Base-by-base conservation (phyloP, 2,113 vertebrate genomes). In the Dipodomys stephensi region DNA sequence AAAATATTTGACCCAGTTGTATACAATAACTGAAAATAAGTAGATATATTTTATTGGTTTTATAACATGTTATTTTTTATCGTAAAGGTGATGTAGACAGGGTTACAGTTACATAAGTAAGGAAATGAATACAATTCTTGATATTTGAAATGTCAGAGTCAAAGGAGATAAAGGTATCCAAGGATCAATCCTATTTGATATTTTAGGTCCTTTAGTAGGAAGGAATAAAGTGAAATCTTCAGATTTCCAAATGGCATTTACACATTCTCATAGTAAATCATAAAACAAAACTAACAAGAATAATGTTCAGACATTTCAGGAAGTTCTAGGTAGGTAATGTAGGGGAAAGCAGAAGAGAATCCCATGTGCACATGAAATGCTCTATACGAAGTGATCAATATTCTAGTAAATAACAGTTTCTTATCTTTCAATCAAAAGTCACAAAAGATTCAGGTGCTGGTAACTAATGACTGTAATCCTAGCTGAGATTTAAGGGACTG, bases 231-330 rank as follows among this genome's bases (percentile, higher is more conserved):
- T n/a, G 20, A 86, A 83, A 32, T 86, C 28, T 80, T 69, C 15
- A 81, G 44, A 39, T 83, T 49, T 87, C 9, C 27, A 91, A 90
- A 87, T 60, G 28, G 76, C 12, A 32, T 35, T 35, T 32, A 73
- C 39, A 79, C 64, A 13, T 49, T 91, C 28, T 83, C 44, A 44
- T 2, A 87, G n/a, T 7, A 90, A 88, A 90, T 69, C 74, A 78
- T 76, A 88, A 81, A 76, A 67, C 35, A 83, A 87, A 67, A 13
- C 53, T 65, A 86, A 68, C 27, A 71, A 71, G 76, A 90, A 85
- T 71, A 64, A 78, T 35, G 69, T 35, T 35, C 69, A 32, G 69
- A n/a, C 69, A 72, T 72, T 20, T 72, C 27, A 35, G 32, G 10
- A 87, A 77, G 76, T 79, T 88, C 57, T 69, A 76, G 22, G 69